A percentile compares a stretch with the other conserved stretches of the same genome.
phyloP scores from a whole-genome alignment of 2,113 vertebrate species.

The Garra rufa region DNA sequence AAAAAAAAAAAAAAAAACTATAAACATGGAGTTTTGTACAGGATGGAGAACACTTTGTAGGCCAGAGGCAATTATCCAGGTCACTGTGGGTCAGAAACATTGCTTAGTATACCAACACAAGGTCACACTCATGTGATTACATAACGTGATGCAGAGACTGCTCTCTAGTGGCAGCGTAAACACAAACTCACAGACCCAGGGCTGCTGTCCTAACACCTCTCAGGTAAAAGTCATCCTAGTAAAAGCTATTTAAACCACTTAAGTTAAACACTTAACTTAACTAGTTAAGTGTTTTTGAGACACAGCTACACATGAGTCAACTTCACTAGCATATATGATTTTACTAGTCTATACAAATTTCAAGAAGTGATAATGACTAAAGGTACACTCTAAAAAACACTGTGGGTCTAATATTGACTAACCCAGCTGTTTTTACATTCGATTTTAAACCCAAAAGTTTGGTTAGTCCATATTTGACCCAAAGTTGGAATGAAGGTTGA shows the following conservation, averaged over 20 bases:
- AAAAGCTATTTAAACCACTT: neutral
- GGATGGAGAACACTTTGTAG: constrained; percentile 50
- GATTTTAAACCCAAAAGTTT: too few relatives aligned
- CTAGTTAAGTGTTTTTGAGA: neutral
- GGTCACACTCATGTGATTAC: constrained; percentile 56
- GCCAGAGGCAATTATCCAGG: constrained; percentile 58
- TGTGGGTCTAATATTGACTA: too few relatives aligned
- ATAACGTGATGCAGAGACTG: constrained; percentile 45
- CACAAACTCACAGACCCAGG: neutral
- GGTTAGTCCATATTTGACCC: too few relatives aligned
- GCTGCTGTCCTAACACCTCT: neutral
- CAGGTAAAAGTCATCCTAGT: neutral
- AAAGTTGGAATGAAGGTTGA: too few relatives aligned
- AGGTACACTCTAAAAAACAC: too few relatives aligned
- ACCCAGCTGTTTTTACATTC: too few relatives aligned
- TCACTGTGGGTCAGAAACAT: constrained; percentile 55
- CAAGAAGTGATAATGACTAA: neutral
- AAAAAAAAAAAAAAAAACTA: too few relatives aligned
- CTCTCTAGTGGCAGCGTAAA: constrained; percentile 54
- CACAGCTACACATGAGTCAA: neutral
- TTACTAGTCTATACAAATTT: neutral
- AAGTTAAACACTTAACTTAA: neutral
- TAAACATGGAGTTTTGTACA: neutral
- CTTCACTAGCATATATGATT: neutral
- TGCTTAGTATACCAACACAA: constrained; percentile 56